Evolutionary conservation across 2,888 invertebrate species (phyloP), one percentile per base, ranked within the genome.

Genomic region (Xestia rhomboidea): DNA sequence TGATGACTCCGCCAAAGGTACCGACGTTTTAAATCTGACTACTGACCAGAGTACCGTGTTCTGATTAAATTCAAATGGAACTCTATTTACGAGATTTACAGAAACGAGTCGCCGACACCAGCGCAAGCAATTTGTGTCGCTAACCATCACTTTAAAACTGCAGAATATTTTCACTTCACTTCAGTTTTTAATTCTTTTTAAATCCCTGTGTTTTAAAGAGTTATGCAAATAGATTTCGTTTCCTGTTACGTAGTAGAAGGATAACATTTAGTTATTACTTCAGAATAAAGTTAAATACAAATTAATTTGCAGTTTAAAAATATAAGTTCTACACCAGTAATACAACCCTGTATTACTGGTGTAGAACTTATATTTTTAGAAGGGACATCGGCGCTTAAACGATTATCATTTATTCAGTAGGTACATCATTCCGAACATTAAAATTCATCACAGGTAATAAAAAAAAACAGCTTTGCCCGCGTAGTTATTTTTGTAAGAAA

Each of bases 51-150:
- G 24, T 69, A 34, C 60, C n/a, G n/a, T 76, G 7, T 60, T 46
- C 51, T 27, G 15, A 38, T 38, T 41, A 68, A 67, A 68, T 82
- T 67, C 18, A 41, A 77, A 60, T 64, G 24, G 57, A 70, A 70
- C 62, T 69, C 11, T 67, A 30, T 57, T 67, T 44, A 62, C 30
- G 34, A 67, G 60, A 30, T 34, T 57, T 3, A 7, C 49, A 41
- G n/a, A 78, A 78, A 78, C 57, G 73, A 78, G 73, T 73, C 13
- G 10, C 68, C 27, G 64, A 68, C 72, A 73, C 64, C 68, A 73
- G 73, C 69, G 49, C 46, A 67, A 78, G 78, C 76, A 83, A 83
- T 73, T 80, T 80, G 49, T 82, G 75, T 68, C 69, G 34, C 69
- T 60, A 30, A 49, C 62, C 49, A 68, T 71, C 64, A 64, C 68